Evolutionary conservation across 2,797 vertebrate genomes (phyloP), one percentile per base, ranked within the genome.

Genomic region (Lepus townsendii): DNA sequence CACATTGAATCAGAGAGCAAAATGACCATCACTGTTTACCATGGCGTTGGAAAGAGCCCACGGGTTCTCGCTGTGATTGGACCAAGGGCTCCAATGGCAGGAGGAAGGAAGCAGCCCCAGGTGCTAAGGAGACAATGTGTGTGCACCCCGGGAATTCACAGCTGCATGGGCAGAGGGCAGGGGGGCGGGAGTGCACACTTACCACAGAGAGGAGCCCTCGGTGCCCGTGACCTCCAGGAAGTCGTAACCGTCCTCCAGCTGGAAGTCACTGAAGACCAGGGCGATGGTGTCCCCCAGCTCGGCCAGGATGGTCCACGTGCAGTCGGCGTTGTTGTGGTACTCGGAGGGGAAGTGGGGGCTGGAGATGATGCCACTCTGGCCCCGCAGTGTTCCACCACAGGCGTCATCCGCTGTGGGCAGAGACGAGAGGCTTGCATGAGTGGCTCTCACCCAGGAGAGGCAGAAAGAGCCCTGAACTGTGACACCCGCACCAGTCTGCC

Each of bases 281-380:
- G 99, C 99, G 0, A 99, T 99, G 96, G 99, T 99, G 98, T 99
- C 99, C 7, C 99, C 99, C 0, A 99, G 99, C 96, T 99, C 99
- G 0, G 99, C 99, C 63, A 99, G 98, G 93, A 99, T 99, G 11
- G 99, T 99, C 99, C 99, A 99, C 1, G 99, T 99, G 98, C 99
- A 99, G 98, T 99, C 99, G 0, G 99, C 99, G 0, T 99, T 99
- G 98, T 99, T 99, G 97, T 98, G 99, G 27, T 99, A 99, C 97
- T 99, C 99, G 66, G 98, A 97, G 12, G 99, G 99, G 97, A 99
- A 99, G 98, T 99, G 99, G 38, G 99, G 99, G 97, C 99, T 99
- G 75, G 99, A 99, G 98, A 99, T 99, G 97, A 99, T 98, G 69
- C 99, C 99, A 0, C 99, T 99, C 97, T 99, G 99, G 32, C 99